Evolutionary conservation across 1,140 invertebrate species (phyloP).

Genomic region (Ceratina japonica): DNA sequence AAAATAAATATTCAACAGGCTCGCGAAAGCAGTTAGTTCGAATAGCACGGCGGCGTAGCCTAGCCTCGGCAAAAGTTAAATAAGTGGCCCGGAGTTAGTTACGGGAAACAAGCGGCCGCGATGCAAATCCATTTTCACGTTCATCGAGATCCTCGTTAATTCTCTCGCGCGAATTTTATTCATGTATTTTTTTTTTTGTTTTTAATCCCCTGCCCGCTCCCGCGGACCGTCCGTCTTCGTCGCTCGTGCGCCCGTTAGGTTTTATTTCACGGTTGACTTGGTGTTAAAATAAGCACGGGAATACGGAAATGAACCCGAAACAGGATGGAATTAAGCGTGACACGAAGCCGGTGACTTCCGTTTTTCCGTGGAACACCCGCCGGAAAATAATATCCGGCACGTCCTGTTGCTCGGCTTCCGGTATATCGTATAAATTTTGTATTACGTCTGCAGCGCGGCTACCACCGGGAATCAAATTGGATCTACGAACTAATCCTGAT

Average conservation of each 20-base stretch:
- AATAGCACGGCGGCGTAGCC: not conserved
- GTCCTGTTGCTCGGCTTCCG: constrained; percentile 38
- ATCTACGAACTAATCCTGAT: constrained; percentile 27
- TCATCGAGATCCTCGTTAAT: constrained; percentile 46
- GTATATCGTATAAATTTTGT: constrained; percentile 23
- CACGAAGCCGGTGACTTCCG: constrained; percentile 5
- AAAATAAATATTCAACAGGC: constrained; percentile 36
- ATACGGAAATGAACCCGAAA: constrained; percentile 13
- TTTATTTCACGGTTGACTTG: not conserved
- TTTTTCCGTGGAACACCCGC: not conserved
- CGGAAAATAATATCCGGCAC: constrained; percentile 37
- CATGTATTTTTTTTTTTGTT: not conserved
- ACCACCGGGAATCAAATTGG: constrained; percentile 7
- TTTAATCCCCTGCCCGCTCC: not conserved
- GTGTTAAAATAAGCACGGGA: not conserved
- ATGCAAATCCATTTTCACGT: constrained; percentile 43
- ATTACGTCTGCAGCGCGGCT: not conserved
- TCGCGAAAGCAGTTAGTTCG: not conserved
- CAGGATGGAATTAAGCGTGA: constrained; percentile 34
- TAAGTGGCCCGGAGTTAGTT: constrained; percentile 35
- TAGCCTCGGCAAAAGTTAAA: constrained; percentile 33
- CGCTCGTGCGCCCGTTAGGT: not conserved
- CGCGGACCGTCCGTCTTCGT: not conserved
- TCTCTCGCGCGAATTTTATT: constrained; percentile 31
- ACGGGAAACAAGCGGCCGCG: constrained; percentile 29